Evolutionary conservation across 2,113 vertebrate genomes (phyloP), one percentile per base, ranked within the genome.

Genomic region (Stegastes partitus): DNA sequence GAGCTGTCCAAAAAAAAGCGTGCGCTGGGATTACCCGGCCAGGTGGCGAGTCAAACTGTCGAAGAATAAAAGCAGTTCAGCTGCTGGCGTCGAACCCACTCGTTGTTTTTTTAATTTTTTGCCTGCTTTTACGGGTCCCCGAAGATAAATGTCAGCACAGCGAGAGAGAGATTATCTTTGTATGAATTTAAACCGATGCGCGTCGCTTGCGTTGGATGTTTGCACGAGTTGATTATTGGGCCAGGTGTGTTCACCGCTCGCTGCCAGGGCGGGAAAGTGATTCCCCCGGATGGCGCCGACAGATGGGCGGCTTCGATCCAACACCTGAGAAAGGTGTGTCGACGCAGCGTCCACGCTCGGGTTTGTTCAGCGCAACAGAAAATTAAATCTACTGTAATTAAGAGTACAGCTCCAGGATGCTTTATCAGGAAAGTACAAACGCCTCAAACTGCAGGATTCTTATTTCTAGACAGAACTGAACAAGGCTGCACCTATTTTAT

Each of bases 41-140:
- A 89, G 88, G 88, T 89, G 88, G 78, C n/a, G 86, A 87, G 73
- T 68, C 83, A 71, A 64, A 82, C 72, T 57, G 77, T 67, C 34
- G 11, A 74, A 55, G 69, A 78, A 70, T 50, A 49, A 82, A 69
- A 75, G 75, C 65, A 56, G 82, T 76, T 85, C 68, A 64, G 0
- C 54, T 2, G 37, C 64, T 84, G 87, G 86, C 84, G 53, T 1
- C 0, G 11, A 18, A 73, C 86, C 82, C 12, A 12, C 34, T 65
- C 59, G 49, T 64, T 49, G 56, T 63, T 49, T 61, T 63, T 15
- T 51, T 50, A 3, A 49, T 56, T 63, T 15, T 51, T 50, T 2
- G 25, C 22, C 73, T 21, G 59, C 64, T 57, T 28, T 28, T 64
- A 31, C 47, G 23, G 47, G 42, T 64, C 54, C 62, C 2, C 45